Conservation (phyloP, 2,888 invertebrate genomes). For the Gymnoscelis rufifasciata region DNA sequence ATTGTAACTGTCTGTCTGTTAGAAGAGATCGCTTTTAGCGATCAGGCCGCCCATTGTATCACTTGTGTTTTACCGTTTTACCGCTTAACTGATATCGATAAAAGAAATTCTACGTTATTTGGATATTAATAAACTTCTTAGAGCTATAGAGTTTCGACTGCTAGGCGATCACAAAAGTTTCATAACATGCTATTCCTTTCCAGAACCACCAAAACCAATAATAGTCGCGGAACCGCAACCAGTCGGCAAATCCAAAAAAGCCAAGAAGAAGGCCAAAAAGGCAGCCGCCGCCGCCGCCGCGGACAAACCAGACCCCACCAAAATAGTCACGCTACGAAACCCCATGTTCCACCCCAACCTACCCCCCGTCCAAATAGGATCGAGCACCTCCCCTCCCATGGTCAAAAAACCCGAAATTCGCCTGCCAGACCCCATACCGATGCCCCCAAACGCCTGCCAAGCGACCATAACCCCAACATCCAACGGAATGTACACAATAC, state of each 20-base stretch:
- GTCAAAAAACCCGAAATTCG: conserved; percentile 58
- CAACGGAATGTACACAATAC: conserved; percentile 89
- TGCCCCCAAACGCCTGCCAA: conserved; percentile 71
- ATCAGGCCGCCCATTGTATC: too few relatives aligned
- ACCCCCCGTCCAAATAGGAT: conserved; percentile 55
- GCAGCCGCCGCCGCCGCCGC: conserved; percentile 57
- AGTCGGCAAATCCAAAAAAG: conserved; percentile 61
- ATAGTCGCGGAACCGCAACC: conserved; percentile 47
- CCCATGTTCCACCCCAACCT: conserved; percentile 85
- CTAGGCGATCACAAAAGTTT: too few relatives aligned
- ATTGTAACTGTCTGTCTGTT: too few relatives aligned
- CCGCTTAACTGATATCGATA: too few relatives aligned
- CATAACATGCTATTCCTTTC: conserved; percentile 7
- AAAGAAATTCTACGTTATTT: too few relatives aligned
- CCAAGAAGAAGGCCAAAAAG: conserved; percentile 73
- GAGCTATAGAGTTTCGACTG: too few relatives aligned
- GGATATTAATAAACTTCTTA: too few relatives aligned
- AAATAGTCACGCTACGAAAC: conserved; percentile 88
- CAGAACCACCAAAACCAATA: conserved; percentile 60
- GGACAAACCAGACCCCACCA: conserved; percentile 61
- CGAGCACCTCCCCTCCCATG: conserved; percentile 18
- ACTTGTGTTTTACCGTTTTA: too few relatives aligned
- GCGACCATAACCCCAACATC: conserved; percentile 74
- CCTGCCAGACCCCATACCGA: conserved; percentile 68
- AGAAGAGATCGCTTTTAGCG: too few relatives aligned